A percentile compares a stretch with the other conserved stretches of the same genome.
Conservation (phyloP, 2,113 vertebrate genomes). For the Delphinapterus leucas region DNA sequence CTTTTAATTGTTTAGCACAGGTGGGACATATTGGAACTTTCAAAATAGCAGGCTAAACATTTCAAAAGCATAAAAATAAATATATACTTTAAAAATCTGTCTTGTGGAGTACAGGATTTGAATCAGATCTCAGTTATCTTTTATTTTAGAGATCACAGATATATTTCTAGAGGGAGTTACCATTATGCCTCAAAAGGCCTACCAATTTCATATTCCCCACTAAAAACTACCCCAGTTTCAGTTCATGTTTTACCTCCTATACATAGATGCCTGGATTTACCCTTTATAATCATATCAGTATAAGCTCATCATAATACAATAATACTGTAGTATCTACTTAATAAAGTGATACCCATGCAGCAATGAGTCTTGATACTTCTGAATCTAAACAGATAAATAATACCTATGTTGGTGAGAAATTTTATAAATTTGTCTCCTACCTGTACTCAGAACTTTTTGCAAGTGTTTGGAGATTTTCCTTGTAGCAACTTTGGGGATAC, state of each 20-base stretch:
- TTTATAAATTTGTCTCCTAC: background rate
- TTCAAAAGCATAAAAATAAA: background rate
- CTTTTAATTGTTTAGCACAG: background rate
- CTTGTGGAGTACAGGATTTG: background rate
- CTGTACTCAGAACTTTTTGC: background rate
- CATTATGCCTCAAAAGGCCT: background rate
- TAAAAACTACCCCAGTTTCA: background rate
- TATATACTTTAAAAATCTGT: background rate
- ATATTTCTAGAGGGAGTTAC: background rate
- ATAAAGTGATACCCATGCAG: background rate
- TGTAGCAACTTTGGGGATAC: background rate
- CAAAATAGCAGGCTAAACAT: background rate
- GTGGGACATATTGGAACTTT: background rate
- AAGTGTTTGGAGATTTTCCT: background rate
- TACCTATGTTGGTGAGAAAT: background rate
- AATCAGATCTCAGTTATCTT: slow-evolving; percentile 2
- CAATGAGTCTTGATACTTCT: background rate
- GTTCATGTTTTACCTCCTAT: background rate
- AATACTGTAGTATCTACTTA: background rate
- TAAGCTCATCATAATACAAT: background rate
- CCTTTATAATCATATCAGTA: background rate
- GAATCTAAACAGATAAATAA: background rate
- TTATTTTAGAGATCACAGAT: slow-evolving; percentile 13
- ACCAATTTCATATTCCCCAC: background rate
- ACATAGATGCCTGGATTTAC: background rate